phyloP scores from a whole-genome alignment of 2,888 invertebrate genomes.

The Andrena marginata region DNA sequence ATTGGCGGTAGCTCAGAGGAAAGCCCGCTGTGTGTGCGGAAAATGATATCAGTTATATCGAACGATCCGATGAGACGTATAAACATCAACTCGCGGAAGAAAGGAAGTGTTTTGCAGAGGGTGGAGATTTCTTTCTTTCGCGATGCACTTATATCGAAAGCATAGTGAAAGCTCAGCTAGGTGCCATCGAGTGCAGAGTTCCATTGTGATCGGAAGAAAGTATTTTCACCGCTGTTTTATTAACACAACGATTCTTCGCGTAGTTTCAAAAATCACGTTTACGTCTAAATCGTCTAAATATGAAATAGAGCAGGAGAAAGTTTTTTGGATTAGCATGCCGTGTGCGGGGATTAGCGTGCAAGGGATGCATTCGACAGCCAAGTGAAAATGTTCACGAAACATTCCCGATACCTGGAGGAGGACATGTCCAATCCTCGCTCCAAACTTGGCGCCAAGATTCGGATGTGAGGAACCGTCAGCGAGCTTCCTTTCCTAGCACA shows the following conservation, averaged over 20 bases:
- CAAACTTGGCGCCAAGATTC: slow-evolving; percentile 93
- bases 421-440: slow-evolving; percentile 91
- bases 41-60: slow-evolving; percentile 23
- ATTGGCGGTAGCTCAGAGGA: slow-evolving; percentile 66
- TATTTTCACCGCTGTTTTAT: not conserved
- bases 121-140: slow-evolving; percentile 49
- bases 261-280: not conserved
- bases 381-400: slow-evolving; percentile 43
- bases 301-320: not conserved
- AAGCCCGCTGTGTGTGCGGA: slow-evolving; percentile 71
- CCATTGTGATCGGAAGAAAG: not conserved
- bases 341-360: slow-evolving; percentile 64
- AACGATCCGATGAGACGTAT: not conserved
- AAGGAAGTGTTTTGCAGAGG: slow-evolving; percentile 29
- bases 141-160: slow-evolving; percentile 67
- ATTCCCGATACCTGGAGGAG: slow-evolving; percentile 82
- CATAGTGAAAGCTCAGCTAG: slow-evolving; percentile 75
- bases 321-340: slow-evolving; percentile 1
- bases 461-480: slow-evolving; percentile 92
- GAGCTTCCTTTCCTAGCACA: slow-evolving; percentile 88
- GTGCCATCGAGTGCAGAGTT: slow-evolving; percentile 51
- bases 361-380: slow-evolving; percentile 40
- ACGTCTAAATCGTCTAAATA: not conserved
- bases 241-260: not conserved
- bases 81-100: slow-evolving; percentile 45